Conservation (phyloP, 2,113 vertebrate species). For the Fregata magnificens region DNA sequence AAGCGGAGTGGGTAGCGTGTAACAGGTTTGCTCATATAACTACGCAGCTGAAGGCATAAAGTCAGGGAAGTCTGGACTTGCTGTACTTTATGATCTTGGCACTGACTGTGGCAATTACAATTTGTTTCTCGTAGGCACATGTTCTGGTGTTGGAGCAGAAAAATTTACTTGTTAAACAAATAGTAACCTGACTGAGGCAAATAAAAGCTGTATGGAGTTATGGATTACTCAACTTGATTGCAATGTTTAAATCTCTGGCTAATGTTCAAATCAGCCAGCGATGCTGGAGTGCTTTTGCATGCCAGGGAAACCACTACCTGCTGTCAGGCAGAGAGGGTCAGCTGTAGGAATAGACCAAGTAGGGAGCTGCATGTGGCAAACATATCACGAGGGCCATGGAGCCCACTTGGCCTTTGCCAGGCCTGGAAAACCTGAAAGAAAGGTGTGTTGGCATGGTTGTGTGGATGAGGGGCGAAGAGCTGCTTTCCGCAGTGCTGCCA, state of each 20-base stretch:
- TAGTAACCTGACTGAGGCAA: background rate
- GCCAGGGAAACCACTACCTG: background rate
- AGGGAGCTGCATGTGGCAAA: background rate
- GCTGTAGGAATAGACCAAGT: background rate
- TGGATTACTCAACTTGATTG: background rate
- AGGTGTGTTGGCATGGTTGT: background rate
- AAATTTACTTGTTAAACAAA: background rate
- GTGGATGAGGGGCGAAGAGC: background rate
- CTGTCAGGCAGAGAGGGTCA: background rate
- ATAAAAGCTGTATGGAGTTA: background rate
- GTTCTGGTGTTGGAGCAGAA: background rate
- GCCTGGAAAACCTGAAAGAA: background rate
- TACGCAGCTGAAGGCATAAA: background rate
- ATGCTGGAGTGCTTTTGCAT: background rate
- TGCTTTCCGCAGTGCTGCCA: background rate
- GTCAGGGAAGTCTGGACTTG: background rate
- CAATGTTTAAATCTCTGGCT: background rate
- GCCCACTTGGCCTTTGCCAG: background rate
- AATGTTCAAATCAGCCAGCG: background rate
- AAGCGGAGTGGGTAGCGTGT: background rate
- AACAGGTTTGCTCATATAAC: background rate
- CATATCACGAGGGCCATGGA: background rate
- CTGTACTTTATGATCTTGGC: background rate
- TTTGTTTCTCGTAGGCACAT: slow-evolving; percentile 17
- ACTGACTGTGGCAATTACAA: background rate